Conservation (phyloP, 2,888 invertebrate species). For the Dryadula phaetusa region DNA sequence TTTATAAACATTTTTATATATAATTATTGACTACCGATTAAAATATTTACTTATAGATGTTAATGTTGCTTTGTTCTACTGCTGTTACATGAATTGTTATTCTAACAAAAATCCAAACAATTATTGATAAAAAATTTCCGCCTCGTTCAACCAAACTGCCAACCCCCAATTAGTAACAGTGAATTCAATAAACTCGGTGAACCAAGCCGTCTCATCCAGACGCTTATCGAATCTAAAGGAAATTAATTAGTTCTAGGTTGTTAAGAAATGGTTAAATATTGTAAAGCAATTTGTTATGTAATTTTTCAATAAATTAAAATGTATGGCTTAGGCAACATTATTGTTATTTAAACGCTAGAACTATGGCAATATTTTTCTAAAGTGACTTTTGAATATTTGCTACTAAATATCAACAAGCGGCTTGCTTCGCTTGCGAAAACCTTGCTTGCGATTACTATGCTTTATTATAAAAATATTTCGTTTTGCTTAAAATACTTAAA, state of each 20-base stretch:
- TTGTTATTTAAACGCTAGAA: too few relatives aligned
- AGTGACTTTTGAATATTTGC: not conserved
- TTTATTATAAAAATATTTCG: too few relatives aligned
- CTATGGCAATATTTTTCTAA: not conserved
- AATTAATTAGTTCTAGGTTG: constrained; percentile 25
- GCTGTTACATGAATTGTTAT: not conserved
- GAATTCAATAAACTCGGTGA: constrained; percentile 32
- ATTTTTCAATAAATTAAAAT: constrained; percentile 8
- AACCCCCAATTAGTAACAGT: constrained; percentile 30
- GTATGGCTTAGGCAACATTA: not conserved
- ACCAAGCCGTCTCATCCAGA: constrained; percentile 30
- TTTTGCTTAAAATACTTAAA: too few relatives aligned
- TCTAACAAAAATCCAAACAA: constrained; percentile 22
- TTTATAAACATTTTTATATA: too few relatives aligned
- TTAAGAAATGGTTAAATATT: constrained; percentile 25
- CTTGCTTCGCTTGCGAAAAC: too few relatives aligned
- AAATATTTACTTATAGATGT: too few relatives aligned
- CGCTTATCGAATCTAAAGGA: constrained; percentile 30
- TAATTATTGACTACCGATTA: too few relatives aligned
- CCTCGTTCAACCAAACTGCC: constrained; percentile 13
- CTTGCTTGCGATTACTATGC: too few relatives aligned
- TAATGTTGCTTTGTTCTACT: too few relatives aligned
- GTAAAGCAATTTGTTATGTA: constrained; percentile 20
- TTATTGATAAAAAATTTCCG: constrained; percentile 15
- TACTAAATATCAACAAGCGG: too few relatives aligned